A percentile compares a stretch with the other conserved stretches of the same genome.
Evolutionary conservation across 2,888 invertebrate species (phyloP).

Genomic region (Chloroclystis v-ata): DNA sequence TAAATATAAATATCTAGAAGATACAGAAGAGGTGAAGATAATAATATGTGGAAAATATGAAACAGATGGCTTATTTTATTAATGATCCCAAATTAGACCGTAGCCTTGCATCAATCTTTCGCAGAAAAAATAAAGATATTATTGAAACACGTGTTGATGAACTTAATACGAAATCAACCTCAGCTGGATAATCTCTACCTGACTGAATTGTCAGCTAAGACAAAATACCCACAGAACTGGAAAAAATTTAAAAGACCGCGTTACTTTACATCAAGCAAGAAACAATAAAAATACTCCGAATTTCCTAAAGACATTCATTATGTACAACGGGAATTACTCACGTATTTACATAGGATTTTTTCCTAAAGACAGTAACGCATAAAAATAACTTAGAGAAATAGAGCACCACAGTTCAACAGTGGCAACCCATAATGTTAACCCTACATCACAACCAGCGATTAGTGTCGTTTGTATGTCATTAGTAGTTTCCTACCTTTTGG

Average conservation of each 20-base stretch:
- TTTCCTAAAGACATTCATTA: too few species aligned
- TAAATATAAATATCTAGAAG: too few species aligned
- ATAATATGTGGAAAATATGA: background rate
- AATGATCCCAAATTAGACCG: slow-evolving; percentile 12
- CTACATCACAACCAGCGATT: slow-evolving; percentile 55
- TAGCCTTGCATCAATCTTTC: slow-evolving; percentile 11
- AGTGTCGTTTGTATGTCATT: slow-evolving; percentile 59
- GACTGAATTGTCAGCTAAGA: too few species aligned
- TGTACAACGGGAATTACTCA: too few species aligned
- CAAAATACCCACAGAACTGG: too few species aligned
- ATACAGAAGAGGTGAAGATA: too few species aligned
- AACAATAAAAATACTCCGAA: background rate
- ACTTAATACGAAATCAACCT: too few species aligned
- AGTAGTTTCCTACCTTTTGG: slow-evolving; percentile 55
- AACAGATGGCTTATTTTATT: slow-evolving; percentile 9
- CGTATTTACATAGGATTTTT: too few species aligned
- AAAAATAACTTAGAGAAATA: background rate
- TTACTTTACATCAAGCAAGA: background rate
- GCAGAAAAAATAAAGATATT: background rate
- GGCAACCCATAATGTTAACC: slow-evolving; percentile 26
- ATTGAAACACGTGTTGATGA: too few species aligned
- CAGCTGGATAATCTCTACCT: too few species aligned
- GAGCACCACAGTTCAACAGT: background rate
- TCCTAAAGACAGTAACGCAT: background rate
- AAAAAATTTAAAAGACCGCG: background rate